A percentile compares a stretch with the other conserved stretches of the same genome.
These are phyloP conservation scores for Drosophila ohnishii DNA, from an alignment of 1,140 invertebrate genomes.

Conservation along the genomic window DNA sequence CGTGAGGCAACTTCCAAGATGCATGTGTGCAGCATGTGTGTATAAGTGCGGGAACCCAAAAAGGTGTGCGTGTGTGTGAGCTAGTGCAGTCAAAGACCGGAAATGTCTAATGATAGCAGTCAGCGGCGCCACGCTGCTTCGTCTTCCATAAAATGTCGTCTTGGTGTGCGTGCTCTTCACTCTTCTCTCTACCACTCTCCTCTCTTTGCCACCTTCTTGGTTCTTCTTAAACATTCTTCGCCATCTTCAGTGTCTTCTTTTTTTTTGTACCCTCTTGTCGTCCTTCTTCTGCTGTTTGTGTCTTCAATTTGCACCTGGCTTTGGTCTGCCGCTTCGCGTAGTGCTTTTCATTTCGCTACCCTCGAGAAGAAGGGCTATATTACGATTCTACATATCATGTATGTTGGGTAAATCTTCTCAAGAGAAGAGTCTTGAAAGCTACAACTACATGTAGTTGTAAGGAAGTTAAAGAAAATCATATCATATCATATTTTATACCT, in stretches of 20 bases:
- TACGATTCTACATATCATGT: background rate
- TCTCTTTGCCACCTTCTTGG: background rate
- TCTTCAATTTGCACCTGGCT: constrained; percentile 52
- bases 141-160: constrained; percentile 32
- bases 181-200: background rate
- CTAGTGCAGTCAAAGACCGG: constrained; percentile 59
- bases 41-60: constrained; percentile 11
- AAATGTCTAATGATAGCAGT: constrained; percentile 67
- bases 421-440: background rate
- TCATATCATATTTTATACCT: too few species aligned
- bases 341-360: constrained; percentile 24
- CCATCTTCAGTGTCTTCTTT: constrained; percentile 2
- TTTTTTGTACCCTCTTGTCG: background rate
- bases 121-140: constrained; percentile 26
- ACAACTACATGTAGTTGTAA: too few species aligned
- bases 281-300: constrained; percentile 20
- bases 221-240: constrained; percentile 11
- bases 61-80: constrained; percentile 27
- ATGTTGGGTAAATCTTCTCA: too few species aligned
- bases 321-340: constrained; percentile 17
- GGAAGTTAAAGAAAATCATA: too few species aligned
- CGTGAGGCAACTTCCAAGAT: constrained; percentile 3
- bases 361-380: background rate
- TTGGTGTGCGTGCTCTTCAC: constrained; percentile 1
- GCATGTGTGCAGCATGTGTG: constrained; percentile 38